A percentile compares a stretch with the other conserved stretches of the same genome.
Evolutionary conservation across 2,113 vertebrate genomes (phyloP).

Genomic region (Syngnathus typhle): DNA sequence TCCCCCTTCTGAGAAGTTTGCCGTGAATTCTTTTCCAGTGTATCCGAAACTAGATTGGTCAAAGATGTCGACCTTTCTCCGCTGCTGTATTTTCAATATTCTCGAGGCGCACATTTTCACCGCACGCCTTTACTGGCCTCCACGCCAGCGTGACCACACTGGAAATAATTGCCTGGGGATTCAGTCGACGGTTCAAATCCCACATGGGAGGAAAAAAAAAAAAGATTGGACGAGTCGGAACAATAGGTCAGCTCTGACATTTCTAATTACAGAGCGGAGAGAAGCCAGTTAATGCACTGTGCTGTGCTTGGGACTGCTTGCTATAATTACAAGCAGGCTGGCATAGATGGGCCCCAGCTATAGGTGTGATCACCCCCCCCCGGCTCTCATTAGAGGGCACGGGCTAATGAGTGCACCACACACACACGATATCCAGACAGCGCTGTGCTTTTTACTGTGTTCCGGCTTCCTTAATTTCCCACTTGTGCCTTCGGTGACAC

Average conservation of each 20-base stretch:
- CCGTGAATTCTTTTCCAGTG: slow-evolving; percentile 6
- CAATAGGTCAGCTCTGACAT: slow-evolving; percentile 49
- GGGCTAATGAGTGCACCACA: slow-evolving; percentile 57
- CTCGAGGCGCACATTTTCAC: slow-evolving; percentile 52
- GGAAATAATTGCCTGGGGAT: slow-evolving; percentile 26
- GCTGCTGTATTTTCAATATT: slow-evolving; percentile 55
- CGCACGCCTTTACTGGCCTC: slow-evolving; percentile 47
- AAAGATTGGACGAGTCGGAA: slow-evolving; percentile 32
- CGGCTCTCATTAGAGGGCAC: slow-evolving; percentile 59
- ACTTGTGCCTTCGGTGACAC: slow-evolving; percentile 54
- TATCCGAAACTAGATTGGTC: slow-evolving; percentile 10
- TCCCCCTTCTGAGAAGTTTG: slow-evolving; percentile 17
- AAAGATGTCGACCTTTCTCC: slow-evolving; percentile 28
- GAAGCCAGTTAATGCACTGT: slow-evolving; percentile 32
- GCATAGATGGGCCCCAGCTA: slow-evolving; percentile 39
- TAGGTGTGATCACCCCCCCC: slow-evolving; percentile 55
- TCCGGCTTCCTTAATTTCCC: slow-evolving; percentile 59
- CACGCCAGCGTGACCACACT: slow-evolving; percentile 32
- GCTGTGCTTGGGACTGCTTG: slow-evolving; percentile 36
- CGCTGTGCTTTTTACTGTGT: slow-evolving; percentile 49
- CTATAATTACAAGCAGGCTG: slow-evolving; percentile 63
- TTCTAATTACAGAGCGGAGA: slow-evolving; percentile 60
- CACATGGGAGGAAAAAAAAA: slow-evolving; percentile 32
- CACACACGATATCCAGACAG: slow-evolving; percentile 29
- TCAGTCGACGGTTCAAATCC: slow-evolving; percentile 49